Percentiles rank a stretch among this genome's conserved stretches.
phyloP scores from a whole-genome alignment of 2,113 vertebrate genomes.

The Perca flavescens region DNA sequence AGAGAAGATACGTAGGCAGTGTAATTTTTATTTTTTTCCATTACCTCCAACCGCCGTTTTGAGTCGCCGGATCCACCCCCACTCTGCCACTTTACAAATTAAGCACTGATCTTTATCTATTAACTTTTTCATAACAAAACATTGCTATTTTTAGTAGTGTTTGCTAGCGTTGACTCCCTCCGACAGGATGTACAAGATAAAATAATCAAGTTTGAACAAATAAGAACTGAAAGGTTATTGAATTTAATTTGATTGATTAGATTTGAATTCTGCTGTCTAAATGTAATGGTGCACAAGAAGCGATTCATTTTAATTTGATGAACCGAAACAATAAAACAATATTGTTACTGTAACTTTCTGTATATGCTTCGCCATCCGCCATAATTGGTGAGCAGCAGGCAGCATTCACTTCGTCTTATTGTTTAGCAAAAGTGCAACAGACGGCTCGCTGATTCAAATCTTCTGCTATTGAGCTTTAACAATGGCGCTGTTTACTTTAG shows the following conservation, averaged over 20 bases:
- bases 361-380: not conserved
- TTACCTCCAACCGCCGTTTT: too few species aligned
- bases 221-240: not conserved
- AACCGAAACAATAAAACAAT: not conserved
- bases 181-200: not conserved
- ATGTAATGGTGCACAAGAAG: too few species aligned
- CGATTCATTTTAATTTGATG: too few species aligned
- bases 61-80: too few species aligned
- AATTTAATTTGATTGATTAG: too few species aligned
- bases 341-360: not conserved
- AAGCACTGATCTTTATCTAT: too few species aligned
- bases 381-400: too few species aligned
- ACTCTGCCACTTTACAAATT: too few species aligned
- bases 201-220: not conserved
- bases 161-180: not conserved
- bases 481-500: not conserved
- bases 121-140: not conserved
- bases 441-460: not conserved
- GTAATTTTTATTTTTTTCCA: too few species aligned
- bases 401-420: not conserved
- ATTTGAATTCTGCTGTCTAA: too few species aligned
- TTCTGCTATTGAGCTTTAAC: not conserved
- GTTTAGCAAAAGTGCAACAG: not conserved
- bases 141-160: not conserved
- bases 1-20: too few species aligned